phyloP scores from a whole-genome alignment of 2,888 invertebrate species.

The Drosophila paramelanica region DNA sequence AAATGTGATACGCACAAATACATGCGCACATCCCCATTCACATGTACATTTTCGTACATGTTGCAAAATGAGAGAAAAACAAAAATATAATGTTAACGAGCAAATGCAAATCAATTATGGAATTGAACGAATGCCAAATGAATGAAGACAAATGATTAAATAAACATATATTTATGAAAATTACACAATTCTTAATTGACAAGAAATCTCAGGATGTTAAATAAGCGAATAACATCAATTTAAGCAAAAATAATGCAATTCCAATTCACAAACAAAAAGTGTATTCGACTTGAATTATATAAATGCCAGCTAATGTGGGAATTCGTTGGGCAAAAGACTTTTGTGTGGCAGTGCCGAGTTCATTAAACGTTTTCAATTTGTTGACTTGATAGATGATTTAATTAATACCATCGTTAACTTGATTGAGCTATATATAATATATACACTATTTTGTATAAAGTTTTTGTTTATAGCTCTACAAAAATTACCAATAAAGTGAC shows the following conservation, averaged over 20 bases:
- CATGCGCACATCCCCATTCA: neutral
- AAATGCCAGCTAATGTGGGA: too few relatives aligned
- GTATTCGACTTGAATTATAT: too few relatives aligned
- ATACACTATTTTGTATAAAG: neutral
- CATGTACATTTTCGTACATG: neutral
- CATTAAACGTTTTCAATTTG: conserved; percentile 14
- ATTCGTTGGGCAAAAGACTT: neutral
- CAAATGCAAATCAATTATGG: conserved; percentile 59
- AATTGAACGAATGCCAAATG: conserved; percentile 49
- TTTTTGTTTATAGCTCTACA: conserved; percentile 14
- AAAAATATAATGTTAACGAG: conserved; percentile 13
- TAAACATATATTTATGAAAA: conserved; percentile 11
- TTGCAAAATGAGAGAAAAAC: conserved; percentile 1
- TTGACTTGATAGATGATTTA: conserved; percentile 30
- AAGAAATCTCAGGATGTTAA: too few relatives aligned
- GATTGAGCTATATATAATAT: conserved; percentile 14
- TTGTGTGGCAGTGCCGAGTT: conserved; percentile 1
- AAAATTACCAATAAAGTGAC: conserved; percentile 38
- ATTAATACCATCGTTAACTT: conserved; percentile 41
- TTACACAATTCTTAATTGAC: neutral
- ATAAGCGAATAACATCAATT: neutral
- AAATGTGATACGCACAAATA: conserved; percentile 19
- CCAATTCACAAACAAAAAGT: neutral
- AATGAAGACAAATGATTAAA: conserved; percentile 49
- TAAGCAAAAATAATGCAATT: neutral